phyloP scores from a whole-genome alignment of 1,140 invertebrate species.

The Latrodectus geometricus region DNA sequence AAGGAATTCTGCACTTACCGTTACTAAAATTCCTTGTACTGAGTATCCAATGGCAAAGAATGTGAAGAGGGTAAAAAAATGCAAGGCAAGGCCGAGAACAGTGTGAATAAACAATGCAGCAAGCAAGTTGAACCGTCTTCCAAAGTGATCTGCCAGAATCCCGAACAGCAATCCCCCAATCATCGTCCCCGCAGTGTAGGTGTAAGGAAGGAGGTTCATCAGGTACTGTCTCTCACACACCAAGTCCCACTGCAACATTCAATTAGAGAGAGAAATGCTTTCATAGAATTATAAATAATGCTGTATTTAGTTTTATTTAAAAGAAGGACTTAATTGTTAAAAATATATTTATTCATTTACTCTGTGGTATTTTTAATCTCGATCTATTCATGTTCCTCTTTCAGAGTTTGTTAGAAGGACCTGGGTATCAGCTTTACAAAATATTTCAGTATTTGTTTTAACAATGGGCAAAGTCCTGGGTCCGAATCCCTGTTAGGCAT shows the following conservation, averaged over 20 bases:
- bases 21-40: conserved; percentile 71
- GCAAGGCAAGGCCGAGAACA: conserved; percentile 70
- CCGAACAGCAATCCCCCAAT: conserved; percentile 73
- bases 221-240: conserved; percentile 72
- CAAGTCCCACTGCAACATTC: conserved; percentile 70
- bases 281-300: too few species aligned
- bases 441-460: too few species aligned
- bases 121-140: conserved; percentile 71
- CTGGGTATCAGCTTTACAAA: too few species aligned
- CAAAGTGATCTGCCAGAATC: conserved; percentile 72
- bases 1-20: conserved; percentile 66
- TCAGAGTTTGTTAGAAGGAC: too few species aligned
- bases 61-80: conserved; percentile 70
- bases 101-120: conserved; percentile 72
- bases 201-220: conserved; percentile 69
- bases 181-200: conserved; percentile 72
- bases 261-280: too few species aligned
- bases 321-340: too few species aligned
- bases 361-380: too few species aligned
- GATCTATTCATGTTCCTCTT: too few species aligned
- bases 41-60: conserved; percentile 70
- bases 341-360: too few species aligned
- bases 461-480: too few species aligned
- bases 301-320: too few species aligned
- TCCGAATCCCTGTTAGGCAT: too few species aligned